Evolutionary conservation across 2,113 vertebrate species (phyloP), one percentile per base, ranked within the genome.

Genomic region (Pseudopipra pipra): DNA sequence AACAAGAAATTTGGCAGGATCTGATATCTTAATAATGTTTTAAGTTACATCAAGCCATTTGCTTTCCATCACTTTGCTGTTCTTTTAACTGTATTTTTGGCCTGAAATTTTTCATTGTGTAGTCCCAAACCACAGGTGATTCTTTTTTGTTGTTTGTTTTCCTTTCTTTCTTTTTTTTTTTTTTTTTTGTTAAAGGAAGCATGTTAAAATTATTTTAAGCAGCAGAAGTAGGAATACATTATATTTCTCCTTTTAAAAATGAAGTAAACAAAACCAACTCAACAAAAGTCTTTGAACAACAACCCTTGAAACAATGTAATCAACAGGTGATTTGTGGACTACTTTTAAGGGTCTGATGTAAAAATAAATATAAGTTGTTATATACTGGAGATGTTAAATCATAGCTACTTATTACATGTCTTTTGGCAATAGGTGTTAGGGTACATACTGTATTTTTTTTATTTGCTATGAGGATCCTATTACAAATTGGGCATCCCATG

Each of bases 101-200:
- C 41, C 78, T 85, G 86, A 94, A 72, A 35, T 92, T 87, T 95
- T 95, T 85, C 37, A 81, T 71, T 87, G 24, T 76, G 23, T 54
- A 54, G 28, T 87, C 31, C 20, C 58, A 89, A 93, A 71, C 19
- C 43, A 78, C 39, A 87, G 80, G 61, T 92, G 51, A 90, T 66
- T 80, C 0, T 68, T 25, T 70, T 76, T 1, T 71, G 23, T 39
- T 55, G 44, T 77, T 90, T 83, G 9, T 76, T 72, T 72, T 6
- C 46, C 58, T 89, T 28, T 22, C 2, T 20, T 6, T 18, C 25
- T 55, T 41, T 22, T n/a, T 11, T 49, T 6, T n/a, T 11, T 49
- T 6, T 65, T 10, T 66, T 10, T 18, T 58, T 28, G 0, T 22
- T 83, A 35, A 62, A 90, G 56, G 72, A 96, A 96, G 65, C 56